Conservation (phyloP, 2,113 vertebrate species). For the Daphoenositta chrysoptera region DNA sequence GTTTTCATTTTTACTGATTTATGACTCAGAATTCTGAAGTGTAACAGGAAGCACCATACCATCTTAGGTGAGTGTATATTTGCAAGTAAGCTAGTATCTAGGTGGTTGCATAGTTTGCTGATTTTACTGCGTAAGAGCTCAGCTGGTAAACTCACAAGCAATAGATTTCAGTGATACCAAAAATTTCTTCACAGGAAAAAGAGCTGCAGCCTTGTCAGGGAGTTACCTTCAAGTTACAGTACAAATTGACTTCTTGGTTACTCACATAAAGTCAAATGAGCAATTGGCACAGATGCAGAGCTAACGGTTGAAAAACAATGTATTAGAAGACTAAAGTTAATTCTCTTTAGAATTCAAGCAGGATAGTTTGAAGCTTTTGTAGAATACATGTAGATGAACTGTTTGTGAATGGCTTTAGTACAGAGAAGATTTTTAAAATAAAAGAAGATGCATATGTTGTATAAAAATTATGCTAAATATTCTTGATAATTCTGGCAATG, state of each 20-base stretch:
- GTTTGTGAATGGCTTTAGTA: background rate
- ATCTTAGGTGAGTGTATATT: background rate
- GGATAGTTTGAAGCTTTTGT: slow-evolving; percentile 19
- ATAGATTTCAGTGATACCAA: background rate
- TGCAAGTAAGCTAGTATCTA: background rate
- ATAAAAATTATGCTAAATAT: background rate
- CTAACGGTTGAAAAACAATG: background rate
- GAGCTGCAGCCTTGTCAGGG: background rate
- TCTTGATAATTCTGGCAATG: background rate
- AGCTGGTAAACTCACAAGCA: background rate
- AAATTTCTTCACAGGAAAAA: background rate
- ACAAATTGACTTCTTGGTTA: background rate
- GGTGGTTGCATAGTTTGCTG: background rate
- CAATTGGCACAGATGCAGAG: slow-evolving; percentile 32
- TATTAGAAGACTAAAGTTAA: slow-evolving; percentile 15
- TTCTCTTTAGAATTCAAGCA: slow-evolving; percentile 7
- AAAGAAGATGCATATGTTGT: background rate
- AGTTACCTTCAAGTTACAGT: background rate
- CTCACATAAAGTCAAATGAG: slow-evolving; percentile 7
- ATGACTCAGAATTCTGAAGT: background rate
- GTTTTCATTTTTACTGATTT: background rate
- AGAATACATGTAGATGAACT: background rate
- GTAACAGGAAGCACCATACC: background rate
- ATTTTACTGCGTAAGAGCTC: background rate
- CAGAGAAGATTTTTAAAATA: slow-evolving; percentile 4